These are phyloP conservation scores for Hoplostethus mediterraneus DNA, from an alignment of 2,797 vertebrate genomes.

Conservation along the genomic window DNA sequence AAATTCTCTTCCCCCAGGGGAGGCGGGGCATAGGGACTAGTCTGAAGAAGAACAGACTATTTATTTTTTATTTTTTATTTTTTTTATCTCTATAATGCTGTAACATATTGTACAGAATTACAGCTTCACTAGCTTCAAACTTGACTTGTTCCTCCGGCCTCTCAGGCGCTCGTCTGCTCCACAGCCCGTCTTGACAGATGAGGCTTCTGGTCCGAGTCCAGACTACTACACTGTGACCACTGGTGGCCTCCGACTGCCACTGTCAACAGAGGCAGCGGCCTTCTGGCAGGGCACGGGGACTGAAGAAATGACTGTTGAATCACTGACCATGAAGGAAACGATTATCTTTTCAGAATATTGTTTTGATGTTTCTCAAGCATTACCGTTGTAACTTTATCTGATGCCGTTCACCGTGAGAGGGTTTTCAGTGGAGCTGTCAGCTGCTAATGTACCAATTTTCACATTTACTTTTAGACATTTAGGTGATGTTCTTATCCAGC, in stretches of 20 bases:
- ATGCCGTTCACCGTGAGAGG: neutral
- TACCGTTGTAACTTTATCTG: no score
- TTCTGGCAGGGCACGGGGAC: neutral
- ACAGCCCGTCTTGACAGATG: constrained; percentile 21
- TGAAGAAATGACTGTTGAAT: neutral
- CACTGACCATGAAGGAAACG: neutral
- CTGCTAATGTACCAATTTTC: neutral
- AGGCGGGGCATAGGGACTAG: constrained; percentile 41
- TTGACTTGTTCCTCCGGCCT: neutral
- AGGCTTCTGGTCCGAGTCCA: constrained; percentile 6
- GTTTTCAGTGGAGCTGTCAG: neutral
- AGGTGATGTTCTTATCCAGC: no score
- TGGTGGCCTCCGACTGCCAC: constrained; percentile 15
- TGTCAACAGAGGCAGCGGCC: constrained; percentile 7
- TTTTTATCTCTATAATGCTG: constrained; percentile 23
- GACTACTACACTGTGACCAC: constrained; percentile 4
- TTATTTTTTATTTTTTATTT: constrained; percentile 2
- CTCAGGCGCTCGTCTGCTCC: neutral
- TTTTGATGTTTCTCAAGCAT: no score
- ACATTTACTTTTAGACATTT: no score
- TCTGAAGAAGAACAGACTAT: constrained; percentile 40
- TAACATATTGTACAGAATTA: neutral
- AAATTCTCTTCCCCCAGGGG: constrained; percentile 52
- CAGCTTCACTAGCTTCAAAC: neutral
- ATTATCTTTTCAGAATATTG: neutral